Base-by-base conservation (phyloP, 1,140 invertebrate species). In the Bombus cullumanus region DNA sequence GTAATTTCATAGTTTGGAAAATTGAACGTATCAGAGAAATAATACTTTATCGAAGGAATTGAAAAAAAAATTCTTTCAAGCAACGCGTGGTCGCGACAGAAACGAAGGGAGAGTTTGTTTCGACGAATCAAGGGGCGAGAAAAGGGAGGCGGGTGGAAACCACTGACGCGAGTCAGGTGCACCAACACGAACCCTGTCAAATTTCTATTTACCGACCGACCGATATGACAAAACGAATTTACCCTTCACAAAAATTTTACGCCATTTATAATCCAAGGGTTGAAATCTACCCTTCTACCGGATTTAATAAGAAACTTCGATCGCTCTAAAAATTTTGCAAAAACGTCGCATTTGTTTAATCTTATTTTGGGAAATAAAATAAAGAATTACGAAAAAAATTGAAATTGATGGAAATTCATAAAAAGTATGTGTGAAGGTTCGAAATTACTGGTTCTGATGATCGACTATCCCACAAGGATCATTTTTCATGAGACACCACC, bases 401-500 rank as follows among this genome's bases (percentile, higher is more conserved):
- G 47, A 74, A 34, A 22, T 28, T 34, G 18, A 73, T 2, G 15
- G 15, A 10, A 47, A 74, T 18, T 41, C 5, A 9, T 18, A 34
- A 25, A 47, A 6, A 22, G 22, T 4, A 25, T 1, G 13, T 13
- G 1, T 10, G 37, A 41, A 8, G 10, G 4, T 34, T 53, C 8
- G 10, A 5, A 59, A n/a, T 8, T n/a, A 39, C 0, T 13, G 41
- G 5, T 77, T 15, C 37, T 66, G 72, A 81, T 80, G 43, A 57
- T 73, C 37, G 73, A 28, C 47, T 76, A 89, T 92, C 92, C 93
- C 93, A 92, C 92, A 94, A 88, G 90, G 92, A 95, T 94, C 92
- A 88, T 91, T 94, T 95, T 94, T 10, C 68, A 93, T 68, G 76
- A 86, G 87, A 83, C 85, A 91, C 80, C 87, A 86, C 85, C 81